Percentiles rank a stretch among this genome's conserved stretches.
Evolutionary conservation across 1,140 invertebrate genomes (phyloP).

Genomic region (Potamilus streckersoni): DNA sequence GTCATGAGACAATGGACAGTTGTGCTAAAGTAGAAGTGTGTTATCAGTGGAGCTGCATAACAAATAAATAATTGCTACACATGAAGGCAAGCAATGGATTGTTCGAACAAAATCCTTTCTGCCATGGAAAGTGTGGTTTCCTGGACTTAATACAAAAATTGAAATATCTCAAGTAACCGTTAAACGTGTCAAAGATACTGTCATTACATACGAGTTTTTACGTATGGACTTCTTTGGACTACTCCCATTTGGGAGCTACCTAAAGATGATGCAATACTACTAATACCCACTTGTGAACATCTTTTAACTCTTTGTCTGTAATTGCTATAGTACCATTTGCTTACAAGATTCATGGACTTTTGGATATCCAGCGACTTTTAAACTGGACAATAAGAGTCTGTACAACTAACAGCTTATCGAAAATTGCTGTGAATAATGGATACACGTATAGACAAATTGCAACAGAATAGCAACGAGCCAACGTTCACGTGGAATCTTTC

Average conservation of each 20-base stretch:
- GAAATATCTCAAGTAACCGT: slow-evolving; percentile 30
- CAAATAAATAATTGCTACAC: slow-evolving; percentile 24
- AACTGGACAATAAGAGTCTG: slow-evolving; percentile 33
- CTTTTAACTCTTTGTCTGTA: slow-evolving; percentile 18
- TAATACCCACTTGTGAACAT: slow-evolving; percentile 45
- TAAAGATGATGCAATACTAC: slow-evolving; percentile 52
- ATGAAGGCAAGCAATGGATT: slow-evolving; percentile 33
- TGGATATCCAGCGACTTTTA: slow-evolving; percentile 24
- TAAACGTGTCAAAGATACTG: slow-evolving; percentile 32
- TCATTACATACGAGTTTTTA: slow-evolving; percentile 42
- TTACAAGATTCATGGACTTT: slow-evolving; percentile 15
- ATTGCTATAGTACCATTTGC: slow-evolving; percentile 22
- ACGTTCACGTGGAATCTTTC: slow-evolving; percentile 37
- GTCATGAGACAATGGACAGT: slow-evolving; percentile 5
- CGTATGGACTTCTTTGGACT: slow-evolving; percentile 53
- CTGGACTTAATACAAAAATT: slow-evolving; percentile 21
- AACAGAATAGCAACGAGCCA: slow-evolving; percentile 32
- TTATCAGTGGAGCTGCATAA: slow-evolving; percentile 16
- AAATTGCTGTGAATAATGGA: slow-evolving; percentile 10
- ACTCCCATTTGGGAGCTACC: slow-evolving; percentile 39
- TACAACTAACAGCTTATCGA: slow-evolving; percentile 5
- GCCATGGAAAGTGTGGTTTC: slow-evolving; percentile 31
- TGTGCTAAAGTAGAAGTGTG: slow-evolving; percentile 19
- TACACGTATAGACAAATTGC: slow-evolving; percentile 29
- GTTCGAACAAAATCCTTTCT: slow-evolving; percentile 26